Base-by-base conservation (phyloP, 2,113 vertebrate genomes). In the Rhinolophus sinicus region DNA sequence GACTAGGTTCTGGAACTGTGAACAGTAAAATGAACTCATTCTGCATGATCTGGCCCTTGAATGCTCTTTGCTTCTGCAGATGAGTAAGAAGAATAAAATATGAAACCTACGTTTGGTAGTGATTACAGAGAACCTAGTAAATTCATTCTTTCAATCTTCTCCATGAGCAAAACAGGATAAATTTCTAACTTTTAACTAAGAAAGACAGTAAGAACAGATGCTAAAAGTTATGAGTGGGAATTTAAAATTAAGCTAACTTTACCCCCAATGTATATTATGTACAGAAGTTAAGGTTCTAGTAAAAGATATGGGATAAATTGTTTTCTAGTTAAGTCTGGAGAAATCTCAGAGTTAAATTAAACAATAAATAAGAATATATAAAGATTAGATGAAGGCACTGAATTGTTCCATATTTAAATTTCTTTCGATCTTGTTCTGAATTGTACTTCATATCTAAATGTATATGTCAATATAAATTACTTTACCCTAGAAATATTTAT, bases 211-310 rank as follows among this genome's bases (percentile, higher is more conserved):
- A 80, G 78, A 15, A 11, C n/a, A 96, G 64, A n/a, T 50, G 60
- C 12, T 72, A 75, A 88, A 75, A 44, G 52, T 89, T 97, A 56
- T 78, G 67, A 96, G 60, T 90, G 77, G 92, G 44, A 81, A 93
- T 64, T 91, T 84, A 44, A 97, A 95, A 40, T 65, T 40, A 96
- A 95, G 50, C 30, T 35, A 93, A 78, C 22, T 75, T 96, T 81
- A 92, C 56, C 2, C 22, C 1, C 13, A 81, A 10, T 21, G 8
- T 47, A 33, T 72, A 78, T 33, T 95, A 62, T 40, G n/a, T 38
- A n/a, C 2, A 82, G 47, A 88, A 67, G 54, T 65, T 85, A 58
- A 93, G 52, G 82, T 65, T 93, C 67, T 88, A 65, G 16, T 44
- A 81, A 76, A 76, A 93, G 18, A 64, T 21, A 83, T 5, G 7